Conservation (phyloP, 2,888 invertebrate genomes). For the Operophtera brumata region DNA sequence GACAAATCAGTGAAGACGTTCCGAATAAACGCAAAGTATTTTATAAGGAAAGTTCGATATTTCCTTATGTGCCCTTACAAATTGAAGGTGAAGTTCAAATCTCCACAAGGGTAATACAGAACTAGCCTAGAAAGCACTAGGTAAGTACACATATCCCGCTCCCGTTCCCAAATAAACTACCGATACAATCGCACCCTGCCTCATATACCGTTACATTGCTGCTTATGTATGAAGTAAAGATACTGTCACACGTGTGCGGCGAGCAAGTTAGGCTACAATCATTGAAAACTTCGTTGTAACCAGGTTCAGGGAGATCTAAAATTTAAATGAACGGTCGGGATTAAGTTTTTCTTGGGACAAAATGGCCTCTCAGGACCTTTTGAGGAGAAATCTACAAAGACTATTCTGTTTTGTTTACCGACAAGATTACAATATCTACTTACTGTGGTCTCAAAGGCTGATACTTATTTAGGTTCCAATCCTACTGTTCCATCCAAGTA, state of each 20-base stretch:
- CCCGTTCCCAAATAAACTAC: constrained; percentile 33
- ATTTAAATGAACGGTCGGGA: constrained; percentile 22
- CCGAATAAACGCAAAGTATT: no score
- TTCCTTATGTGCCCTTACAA: neutral
- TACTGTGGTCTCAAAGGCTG: neutral
- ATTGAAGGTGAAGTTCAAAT: neutral
- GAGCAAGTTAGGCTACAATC: constrained; percentile 32
- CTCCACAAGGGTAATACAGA: neutral
- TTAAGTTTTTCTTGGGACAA: constrained; percentile 17
- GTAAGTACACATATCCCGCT: constrained; percentile 38
- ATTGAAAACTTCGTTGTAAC: constrained; percentile 30
- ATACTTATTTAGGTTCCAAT: neutral
- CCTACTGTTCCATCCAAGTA: neutral
- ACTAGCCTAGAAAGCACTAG: constrained; percentile 19
- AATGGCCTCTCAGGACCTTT: constrained; percentile 11
- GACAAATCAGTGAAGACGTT: no score
- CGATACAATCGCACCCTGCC: constrained; percentile 34
- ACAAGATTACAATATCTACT: neutral
- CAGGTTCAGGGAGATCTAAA: constrained; percentile 20
- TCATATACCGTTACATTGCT: constrained; percentile 22
- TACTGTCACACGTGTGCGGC: constrained; percentile 34
- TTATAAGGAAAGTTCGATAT: no score
- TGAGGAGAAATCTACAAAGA: constrained; percentile 10
- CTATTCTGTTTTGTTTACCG: constrained; percentile 9
- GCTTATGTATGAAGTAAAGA: constrained; percentile 15